Conservation (phyloP, 2,888 invertebrate genomes). For the Nephrotoma guestfalica region DNA sequence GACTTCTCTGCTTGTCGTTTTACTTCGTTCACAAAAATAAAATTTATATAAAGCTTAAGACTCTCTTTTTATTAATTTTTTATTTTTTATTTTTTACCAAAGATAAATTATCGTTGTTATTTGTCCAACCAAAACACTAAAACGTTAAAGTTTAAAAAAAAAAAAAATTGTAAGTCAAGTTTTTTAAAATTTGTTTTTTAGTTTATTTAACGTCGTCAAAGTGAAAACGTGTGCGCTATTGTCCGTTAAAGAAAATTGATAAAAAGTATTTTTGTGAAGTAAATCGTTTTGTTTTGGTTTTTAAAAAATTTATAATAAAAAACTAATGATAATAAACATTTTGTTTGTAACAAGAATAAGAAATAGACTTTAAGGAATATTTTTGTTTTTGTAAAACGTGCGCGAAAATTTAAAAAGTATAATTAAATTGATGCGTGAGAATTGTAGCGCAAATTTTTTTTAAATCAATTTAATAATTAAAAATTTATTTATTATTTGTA, state of each 20-base stretch:
- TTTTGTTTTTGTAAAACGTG: background rate
- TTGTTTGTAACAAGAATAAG: background rate
- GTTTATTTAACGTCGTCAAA: background rate
- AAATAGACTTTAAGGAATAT: background rate
- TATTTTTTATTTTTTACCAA: background rate
- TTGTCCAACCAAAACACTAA: background rate
- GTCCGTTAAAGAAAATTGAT: background rate
- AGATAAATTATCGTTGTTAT: background rate
- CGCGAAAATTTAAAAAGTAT: background rate
- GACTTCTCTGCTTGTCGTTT: background rate
- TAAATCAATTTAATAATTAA: background rate
- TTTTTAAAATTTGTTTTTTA: background rate
- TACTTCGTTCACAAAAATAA: background rate
- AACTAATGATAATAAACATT: background rate
- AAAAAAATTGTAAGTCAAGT: background rate
- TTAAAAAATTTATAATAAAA: background rate
- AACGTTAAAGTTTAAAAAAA: background rate
- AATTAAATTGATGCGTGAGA: background rate
- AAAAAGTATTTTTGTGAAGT: background rate
- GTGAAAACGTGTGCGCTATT: background rate
- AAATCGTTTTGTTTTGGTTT: background rate
- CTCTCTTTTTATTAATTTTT: background rate
- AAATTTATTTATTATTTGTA: background rate
- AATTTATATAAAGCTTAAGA: background rate
- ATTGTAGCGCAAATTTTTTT: background rate